Evolutionary conservation across 2,888 invertebrate species (phyloP), one percentile per base, ranked within the genome.

Genomic region (Plagodis dolabraria): DNA sequence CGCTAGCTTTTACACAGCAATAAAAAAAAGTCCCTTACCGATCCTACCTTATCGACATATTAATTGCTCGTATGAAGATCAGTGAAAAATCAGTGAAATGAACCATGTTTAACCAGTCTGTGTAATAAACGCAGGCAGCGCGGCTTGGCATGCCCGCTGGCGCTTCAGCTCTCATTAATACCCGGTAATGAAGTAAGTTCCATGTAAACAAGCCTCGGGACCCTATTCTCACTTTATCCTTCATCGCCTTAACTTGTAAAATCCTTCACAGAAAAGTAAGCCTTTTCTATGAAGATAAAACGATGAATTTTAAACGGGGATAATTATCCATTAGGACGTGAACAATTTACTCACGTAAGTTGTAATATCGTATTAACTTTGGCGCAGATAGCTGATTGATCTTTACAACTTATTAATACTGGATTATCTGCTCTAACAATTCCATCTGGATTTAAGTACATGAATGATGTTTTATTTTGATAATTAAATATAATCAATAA

Each of bases 181-280:
- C 81, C 73, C 82, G 74, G 83, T 88, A 89, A 89, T 90, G 86
- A 89, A 89, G 81, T 87, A 89, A 89, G 87, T 90, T 90, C 82
- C 86, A 85, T 84, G 87, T 88, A 88, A 89, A 87, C 89, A 89
- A 75, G 86, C 83, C 83, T 79, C 80, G 80, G 81, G 85, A 80
- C 77, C 80, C 82, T 79, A 83, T 86, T 80, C 79, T 73, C 74
- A 79, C 77, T 80, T 87, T 85, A 86, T 85, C 84, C 79, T 79
- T 82, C 82, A 82, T 81, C 77, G 81, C 72, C 75, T 76, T 76
- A 78, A 74, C 72, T 74, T 67, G 64, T 35, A 44, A 65, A 74
- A 70, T 57, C 65, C 69, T 64, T 57, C 76, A 77, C 48, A 62
- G 78, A 76, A 87, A 86, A 81, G 64, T 82, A 77, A 77, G 68